phyloP scores from a whole-genome alignment of 2,113 vertebrate species.

The Zosterops hypoxanthus region DNA sequence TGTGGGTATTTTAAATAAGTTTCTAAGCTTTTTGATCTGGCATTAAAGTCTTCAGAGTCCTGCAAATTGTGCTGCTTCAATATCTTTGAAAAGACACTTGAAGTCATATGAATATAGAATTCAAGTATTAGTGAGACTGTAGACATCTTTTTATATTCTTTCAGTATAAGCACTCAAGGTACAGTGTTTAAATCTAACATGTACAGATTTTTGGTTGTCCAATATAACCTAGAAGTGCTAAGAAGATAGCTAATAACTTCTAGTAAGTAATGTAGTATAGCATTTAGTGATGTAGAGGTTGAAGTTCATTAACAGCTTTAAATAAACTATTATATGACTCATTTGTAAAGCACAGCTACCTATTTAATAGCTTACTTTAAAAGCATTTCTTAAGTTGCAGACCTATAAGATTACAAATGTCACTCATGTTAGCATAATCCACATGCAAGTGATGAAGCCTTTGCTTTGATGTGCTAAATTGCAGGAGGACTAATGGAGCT shows the following conservation, averaged over 20 bases:
- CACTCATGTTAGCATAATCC: slow-evolving; percentile 88
- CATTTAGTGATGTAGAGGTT: slow-evolving; percentile 76
- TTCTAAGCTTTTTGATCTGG: slow-evolving; percentile 57
- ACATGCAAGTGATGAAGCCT: slow-evolving; percentile 84
- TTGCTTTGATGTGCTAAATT: slow-evolving; percentile 93
- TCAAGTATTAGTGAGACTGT: slow-evolving; percentile 37
- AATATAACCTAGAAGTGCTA: slow-evolving; percentile 67
- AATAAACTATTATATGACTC: slow-evolving; percentile 82
- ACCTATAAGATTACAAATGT: slow-evolving; percentile 89
- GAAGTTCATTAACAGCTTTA: slow-evolving; percentile 80
- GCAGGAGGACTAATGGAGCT: slow-evolving; percentile 89
- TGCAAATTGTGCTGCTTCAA: slow-evolving; percentile 36
- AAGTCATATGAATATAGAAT: slow-evolving; percentile 10
- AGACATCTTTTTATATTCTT: slow-evolving; percentile 49
- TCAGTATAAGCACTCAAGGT: slow-evolving; percentile 53
- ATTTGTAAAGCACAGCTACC: slow-evolving; percentile 75
- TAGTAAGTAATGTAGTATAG: slow-evolving; percentile 71
- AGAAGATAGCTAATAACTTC: slow-evolving; percentile 77
- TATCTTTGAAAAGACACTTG: slow-evolving; percentile 44
- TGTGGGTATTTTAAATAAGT: neutral
- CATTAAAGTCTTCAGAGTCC: slow-evolving; percentile 35
- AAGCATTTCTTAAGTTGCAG: slow-evolving; percentile 85
- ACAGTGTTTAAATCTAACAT: slow-evolving; percentile 48
- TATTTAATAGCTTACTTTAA: slow-evolving; percentile 84
- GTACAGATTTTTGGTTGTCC: slow-evolving; percentile 59